These are phyloP conservation scores for Microcebus tavaratra DNA, from an alignment of 2,113 vertebrate species.

Conservation along the genomic window DNA sequence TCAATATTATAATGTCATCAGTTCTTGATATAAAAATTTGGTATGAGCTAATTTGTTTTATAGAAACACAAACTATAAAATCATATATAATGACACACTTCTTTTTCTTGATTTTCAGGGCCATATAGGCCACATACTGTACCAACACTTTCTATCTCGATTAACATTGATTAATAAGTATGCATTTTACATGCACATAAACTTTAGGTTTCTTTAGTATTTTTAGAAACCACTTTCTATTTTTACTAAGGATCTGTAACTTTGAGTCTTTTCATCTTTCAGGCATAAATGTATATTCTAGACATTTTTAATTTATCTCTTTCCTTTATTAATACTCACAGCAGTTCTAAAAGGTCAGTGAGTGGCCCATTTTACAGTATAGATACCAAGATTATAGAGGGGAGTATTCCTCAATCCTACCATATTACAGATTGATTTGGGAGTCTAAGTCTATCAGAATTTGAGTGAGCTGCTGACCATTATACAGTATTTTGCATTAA, in stretches of 20 bases:
- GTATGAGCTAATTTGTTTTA: neutral
- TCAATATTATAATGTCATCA: neutral
- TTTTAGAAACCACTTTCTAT: neutral
- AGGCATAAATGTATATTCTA: neutral
- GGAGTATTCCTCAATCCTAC: neutral
- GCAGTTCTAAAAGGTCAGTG: neutral
- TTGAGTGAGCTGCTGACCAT: neutral
- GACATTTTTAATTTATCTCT: neutral
- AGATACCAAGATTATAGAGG: accelerated
- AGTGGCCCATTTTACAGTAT: neutral
- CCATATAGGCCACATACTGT: neutral
- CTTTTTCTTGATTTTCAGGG: neutral
- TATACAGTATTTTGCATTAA: neutral
- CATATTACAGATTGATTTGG: neutral
- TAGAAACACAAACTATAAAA: neutral
- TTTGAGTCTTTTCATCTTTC: neutral
- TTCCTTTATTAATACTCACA: neutral
- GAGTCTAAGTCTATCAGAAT: neutral
- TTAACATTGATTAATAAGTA: neutral
- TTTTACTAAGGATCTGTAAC: neutral
- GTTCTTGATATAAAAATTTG: neutral
- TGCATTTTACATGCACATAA: neutral
- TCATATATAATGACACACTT: neutral
- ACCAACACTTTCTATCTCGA: neutral
- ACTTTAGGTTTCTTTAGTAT: neutral